Conservation (phyloP, 2,113 vertebrate species). For the Otocyon megalotis region DNA sequence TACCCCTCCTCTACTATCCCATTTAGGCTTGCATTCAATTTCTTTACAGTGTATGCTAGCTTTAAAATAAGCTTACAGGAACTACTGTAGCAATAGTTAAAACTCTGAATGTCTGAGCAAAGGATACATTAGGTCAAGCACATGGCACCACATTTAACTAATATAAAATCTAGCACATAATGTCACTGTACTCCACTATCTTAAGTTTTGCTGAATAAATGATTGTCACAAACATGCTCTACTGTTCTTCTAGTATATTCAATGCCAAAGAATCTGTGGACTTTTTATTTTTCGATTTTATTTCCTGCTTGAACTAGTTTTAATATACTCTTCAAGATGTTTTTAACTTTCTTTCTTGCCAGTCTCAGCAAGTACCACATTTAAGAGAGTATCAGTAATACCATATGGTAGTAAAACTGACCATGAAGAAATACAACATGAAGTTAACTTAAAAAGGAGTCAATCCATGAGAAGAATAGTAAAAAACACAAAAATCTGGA, state of each 20-base stretch:
- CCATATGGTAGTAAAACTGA: background rate
- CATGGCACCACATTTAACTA: background rate
- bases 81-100: background rate
- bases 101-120: background rate
- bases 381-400: conserved; percentile 12
- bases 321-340: background rate
- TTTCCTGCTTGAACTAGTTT: conserved; percentile 20
- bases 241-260: background rate
- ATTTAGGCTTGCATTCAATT: background rate
- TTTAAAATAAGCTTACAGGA: background rate
- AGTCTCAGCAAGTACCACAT: background rate
- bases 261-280: background rate
- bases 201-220: conserved; percentile 24
- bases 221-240: background rate
- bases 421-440: background rate
- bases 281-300: background rate
- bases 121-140: background rate
- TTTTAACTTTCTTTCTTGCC: conserved; percentile 1
- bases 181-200: background rate
- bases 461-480: background rate
- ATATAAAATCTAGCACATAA: background rate
- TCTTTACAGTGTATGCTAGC: background rate
- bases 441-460: background rate
- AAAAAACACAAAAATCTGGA: conserved; percentile 33
- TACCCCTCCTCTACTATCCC: background rate